A percentile compares a stretch with the other conserved stretches of the same genome.
These are phyloP conservation scores for Siphonodentalium dalli DNA, from an alignment of 2,888 invertebrate species.

Conservation along the genomic window DNA sequence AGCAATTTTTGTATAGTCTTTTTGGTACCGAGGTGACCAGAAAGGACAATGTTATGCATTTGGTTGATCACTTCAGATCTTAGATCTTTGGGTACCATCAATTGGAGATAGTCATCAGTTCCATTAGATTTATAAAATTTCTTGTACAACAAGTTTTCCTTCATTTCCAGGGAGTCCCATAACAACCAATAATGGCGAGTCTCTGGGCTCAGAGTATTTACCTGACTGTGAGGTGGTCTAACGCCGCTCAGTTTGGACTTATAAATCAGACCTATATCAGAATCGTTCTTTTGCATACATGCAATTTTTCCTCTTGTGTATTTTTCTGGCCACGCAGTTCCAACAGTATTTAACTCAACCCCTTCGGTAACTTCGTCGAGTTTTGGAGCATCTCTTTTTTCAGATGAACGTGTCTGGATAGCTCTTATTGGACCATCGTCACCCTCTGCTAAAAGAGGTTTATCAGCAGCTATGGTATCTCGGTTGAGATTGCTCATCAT, in stretches of 20 bases:
- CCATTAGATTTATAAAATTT: slow-evolving; percentile 8
- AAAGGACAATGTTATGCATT: slow-evolving; percentile 14
- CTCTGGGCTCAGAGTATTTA: background rate
- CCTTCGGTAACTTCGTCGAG: no score
- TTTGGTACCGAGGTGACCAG: slow-evolving; percentile 16
- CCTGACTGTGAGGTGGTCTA: background rate
- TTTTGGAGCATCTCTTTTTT: no score
- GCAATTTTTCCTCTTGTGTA: no score
- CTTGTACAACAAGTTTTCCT: slow-evolving; percentile 6
- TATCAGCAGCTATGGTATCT: no score
- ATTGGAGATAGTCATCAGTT: slow-evolving; percentile 1
- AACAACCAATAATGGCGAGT: slow-evolving; percentile 12
- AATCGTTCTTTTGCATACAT: background rate
- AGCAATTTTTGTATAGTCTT: slow-evolving; percentile 11
- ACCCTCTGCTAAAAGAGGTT: no score
- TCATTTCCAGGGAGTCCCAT: slow-evolving; percentile 12
- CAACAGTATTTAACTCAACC: no score
- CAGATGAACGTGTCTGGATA: no score
- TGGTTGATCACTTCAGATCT: slow-evolving; percentile 7
- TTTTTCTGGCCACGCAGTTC: no score
- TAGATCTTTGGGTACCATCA: slow-evolving; percentile 4
- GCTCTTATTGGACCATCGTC: no score
- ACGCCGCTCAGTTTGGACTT: background rate
- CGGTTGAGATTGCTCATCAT: no score
- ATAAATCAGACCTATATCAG: background rate